These are phyloP conservation scores for Rhyacophila evoluta DNA, from an alignment of 2,888 invertebrate species.

Conservation along the genomic window DNA sequence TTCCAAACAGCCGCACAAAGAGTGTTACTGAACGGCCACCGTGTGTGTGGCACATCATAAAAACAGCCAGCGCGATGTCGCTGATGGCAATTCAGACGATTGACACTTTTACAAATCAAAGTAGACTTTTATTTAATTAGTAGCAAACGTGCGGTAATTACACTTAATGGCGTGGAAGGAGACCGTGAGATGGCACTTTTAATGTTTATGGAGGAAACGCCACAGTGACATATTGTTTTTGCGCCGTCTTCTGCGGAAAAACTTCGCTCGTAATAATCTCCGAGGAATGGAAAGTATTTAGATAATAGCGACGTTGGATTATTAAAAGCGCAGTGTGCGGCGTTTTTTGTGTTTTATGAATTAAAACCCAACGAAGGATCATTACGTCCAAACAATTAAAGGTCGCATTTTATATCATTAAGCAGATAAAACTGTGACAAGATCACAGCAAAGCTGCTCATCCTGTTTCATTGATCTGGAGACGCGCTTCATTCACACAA, in stretches of 20 bases:
- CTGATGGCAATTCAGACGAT: background rate
- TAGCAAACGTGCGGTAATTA: background rate
- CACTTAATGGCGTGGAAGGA: background rate
- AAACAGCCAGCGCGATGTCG: background rate
- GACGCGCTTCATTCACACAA: background rate
- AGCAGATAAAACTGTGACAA: background rate
- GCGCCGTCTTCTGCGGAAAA: background rate
- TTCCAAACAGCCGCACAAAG: background rate
- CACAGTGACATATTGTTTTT: background rate
- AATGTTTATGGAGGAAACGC: slow-evolving; percentile 2
- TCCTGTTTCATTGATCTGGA: background rate
- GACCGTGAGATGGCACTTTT: slow-evolving; percentile 13
- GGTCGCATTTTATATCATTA: background rate
- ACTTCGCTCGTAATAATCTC: background rate
- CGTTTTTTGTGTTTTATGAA: background rate
- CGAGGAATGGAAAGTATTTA: slow-evolving; percentile 34
- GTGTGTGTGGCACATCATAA: background rate
- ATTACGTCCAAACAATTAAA: background rate
- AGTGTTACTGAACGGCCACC: too few species aligned
- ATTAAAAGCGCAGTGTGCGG: background rate
- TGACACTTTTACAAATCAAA: slow-evolving; percentile 22
- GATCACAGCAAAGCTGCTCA: background rate
- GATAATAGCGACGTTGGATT: slow-evolving; percentile 23
- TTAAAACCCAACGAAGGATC: background rate
- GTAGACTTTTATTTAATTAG: background rate